Evolutionary conservation across 2,888 invertebrate genomes (phyloP), one percentile per base, ranked within the genome.

Genomic region (Vanessa cardui): DNA sequence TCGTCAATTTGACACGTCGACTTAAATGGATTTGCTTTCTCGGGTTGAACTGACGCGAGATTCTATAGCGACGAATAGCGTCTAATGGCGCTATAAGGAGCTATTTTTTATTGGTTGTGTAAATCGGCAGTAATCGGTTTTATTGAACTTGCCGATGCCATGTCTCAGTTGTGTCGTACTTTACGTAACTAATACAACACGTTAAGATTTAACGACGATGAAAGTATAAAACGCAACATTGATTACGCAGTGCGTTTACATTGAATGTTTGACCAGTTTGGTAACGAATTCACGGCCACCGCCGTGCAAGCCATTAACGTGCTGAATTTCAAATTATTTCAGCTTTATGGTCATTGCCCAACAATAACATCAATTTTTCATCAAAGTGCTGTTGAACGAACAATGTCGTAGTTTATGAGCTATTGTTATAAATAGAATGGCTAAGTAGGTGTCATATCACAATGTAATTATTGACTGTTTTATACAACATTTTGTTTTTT

Each of bases 301-400:
- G 31, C 52, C 52, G 26, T 54, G 52, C 31, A 21, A 54, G 52
- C 52, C 44, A 47, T 58, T 66, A 62, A 62, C 62, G 65, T 62
- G 58, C 49, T 68, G 65, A 68, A 68, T 68, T 63, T 49, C 60
- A 63, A 63, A 68, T 65, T 65, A 65, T 65, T 68, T 60, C 65
- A 63, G 62, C 52, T 54, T 31, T 26, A 54, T 31, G 16, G 52
- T 31, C 31, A 54, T 54, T 31, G 26, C 52, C 26, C 52, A 31
- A 60, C 60, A 58, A 45, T 52, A 26, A 26, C 50, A 60, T 70
- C 49, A 73, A 63, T 56, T 62, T 68, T 62, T 65, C 47, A 62
- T 56, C 64, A 64, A 60, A 46, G 44, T 64, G 54, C 21, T 50
- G 70, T 60, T 60, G 39, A 56, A 21, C 21, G 18, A 26, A 62